Conservation (phyloP, 92 coral and sea anemone species). For the Plumapathes pennacea region DNA sequence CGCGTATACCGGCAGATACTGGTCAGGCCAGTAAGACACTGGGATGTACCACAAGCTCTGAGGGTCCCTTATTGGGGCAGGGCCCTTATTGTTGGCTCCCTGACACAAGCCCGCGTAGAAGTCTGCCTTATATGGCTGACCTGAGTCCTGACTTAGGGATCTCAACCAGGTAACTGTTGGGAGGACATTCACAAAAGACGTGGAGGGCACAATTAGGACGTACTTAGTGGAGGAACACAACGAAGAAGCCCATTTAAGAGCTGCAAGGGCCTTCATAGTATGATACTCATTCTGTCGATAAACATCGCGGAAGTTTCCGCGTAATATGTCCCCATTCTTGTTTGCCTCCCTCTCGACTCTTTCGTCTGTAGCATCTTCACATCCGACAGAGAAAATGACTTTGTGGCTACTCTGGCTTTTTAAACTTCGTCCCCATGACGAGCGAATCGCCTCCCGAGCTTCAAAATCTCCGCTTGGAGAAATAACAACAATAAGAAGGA, state of each 20-base stretch:
- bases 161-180: slow-evolving; percentile 40
- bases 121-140: slow-evolving; percentile 10
- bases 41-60: slow-evolving; percentile 75
- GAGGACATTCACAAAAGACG: slow-evolving; percentile 71
- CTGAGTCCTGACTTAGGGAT: slow-evolving; percentile 12
- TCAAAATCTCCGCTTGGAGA: slow-evolving; percentile 66
- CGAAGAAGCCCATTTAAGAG: slow-evolving; percentile 70
- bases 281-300: slow-evolving; percentile 72
- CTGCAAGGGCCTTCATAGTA: slow-evolving; percentile 64
- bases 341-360: slow-evolving; percentile 65
- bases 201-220: slow-evolving; percentile 52
- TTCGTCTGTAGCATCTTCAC: slow-evolving; percentile 61
- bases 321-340: slow-evolving; percentile 54
- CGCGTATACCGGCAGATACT: slow-evolving; percentile 55
- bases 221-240: slow-evolving; percentile 55
- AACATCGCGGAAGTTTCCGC: slow-evolving; percentile 64
- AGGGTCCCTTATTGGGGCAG: slow-evolving; percentile 50
- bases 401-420: slow-evolving; percentile 25
- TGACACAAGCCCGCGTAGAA: slow-evolving; percentile 79
- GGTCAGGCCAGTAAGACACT: slow-evolving; percentile 59
- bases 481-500: slow-evolving; percentile 56
- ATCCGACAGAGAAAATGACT: slow-evolving; percentile 66
- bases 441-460: slow-evolving; percentile 73
- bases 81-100: slow-evolving; percentile 42
- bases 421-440: slow-evolving; percentile 68